Evolutionary conservation across 1,140 invertebrate genomes (phyloP), one percentile per base, ranked within the genome.

Genomic region (Platyura marginata): DNA sequence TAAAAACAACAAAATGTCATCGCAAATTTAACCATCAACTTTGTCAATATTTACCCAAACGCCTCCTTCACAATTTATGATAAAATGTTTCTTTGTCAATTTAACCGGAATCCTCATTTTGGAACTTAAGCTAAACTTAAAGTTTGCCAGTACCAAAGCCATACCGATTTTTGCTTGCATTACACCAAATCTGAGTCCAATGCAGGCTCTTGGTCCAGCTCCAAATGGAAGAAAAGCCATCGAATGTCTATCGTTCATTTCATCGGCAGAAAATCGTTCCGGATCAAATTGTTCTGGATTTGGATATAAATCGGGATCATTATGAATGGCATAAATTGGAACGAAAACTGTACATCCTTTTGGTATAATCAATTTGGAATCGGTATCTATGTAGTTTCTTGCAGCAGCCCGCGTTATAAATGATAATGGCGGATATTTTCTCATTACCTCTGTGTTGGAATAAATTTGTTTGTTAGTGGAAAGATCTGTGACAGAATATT

Each of bases 111-210:
- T n/a, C n/a, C 15, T 37, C 13, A 37, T 37, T 8, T 37, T 19
- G 6, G 18, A n/a, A 8, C 18, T 8, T 16, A 37, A 15, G 6
- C 6, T 8, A 8, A 29, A 13, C 25, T 29, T 29, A 40, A 57
- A 69, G 10, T 63, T 50, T 35, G 55, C 50, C 8, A 71, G 34
- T 32, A 69, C 40, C 2, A 54, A 48, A 11, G 61, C 55, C 3
- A 71, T 37, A 20, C 70, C 68, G 19, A 75, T 52, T 55, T 77
- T 74, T 2, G 69, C 64, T 51, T 76, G 68, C 48, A 76, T 56
- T 35, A 71, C 55, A 9, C 70, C 75, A 48, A 80, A 74, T 42
- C 75, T 56, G 51, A 68, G 61, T n/a, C 75, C 78, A 21, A 56
- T 43, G 48, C 60, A 62, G 11, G 49, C 52, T 0, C 58, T 49